These are phyloP conservation scores for Carabus problematicus DNA, from an alignment of 2,888 invertebrate species.

Conservation along the genomic window DNA sequence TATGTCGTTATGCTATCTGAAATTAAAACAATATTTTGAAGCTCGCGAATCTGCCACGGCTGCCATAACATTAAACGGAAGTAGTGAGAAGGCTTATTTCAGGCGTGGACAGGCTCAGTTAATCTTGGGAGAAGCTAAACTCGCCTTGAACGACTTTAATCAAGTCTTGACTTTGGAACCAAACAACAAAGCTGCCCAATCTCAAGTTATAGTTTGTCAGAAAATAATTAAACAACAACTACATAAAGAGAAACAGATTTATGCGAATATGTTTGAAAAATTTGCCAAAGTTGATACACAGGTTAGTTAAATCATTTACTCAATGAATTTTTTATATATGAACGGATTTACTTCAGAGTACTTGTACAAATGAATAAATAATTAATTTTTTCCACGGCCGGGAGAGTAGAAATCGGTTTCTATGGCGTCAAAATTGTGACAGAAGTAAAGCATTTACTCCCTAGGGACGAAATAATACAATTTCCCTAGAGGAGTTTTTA, in stretches of 20 bases:
- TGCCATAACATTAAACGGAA: constrained; percentile 75
- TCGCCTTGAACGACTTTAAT: constrained; percentile 80
- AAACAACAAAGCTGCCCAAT: constrained; percentile 85
- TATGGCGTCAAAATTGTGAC: too few relatives aligned
- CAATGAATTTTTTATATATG: not conserved
- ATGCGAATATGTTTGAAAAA: constrained; percentile 95
- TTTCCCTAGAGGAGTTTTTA: too few relatives aligned
- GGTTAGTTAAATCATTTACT: constrained; percentile 60
- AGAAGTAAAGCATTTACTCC: too few relatives aligned
- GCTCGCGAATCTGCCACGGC: constrained; percentile 78
- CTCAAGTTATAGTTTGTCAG: constrained; percentile 76
- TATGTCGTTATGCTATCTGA: constrained; percentile 81
- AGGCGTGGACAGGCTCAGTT: constrained; percentile 84
- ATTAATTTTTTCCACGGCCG: not conserved
- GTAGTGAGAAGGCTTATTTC: constrained; percentile 89
- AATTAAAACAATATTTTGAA: constrained; percentile 72
- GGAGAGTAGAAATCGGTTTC: too few relatives aligned
- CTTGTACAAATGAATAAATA: not conserved
- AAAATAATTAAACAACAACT: constrained; percentile 77
- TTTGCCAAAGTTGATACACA: constrained; percentile 82
- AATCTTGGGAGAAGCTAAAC: constrained; percentile 76
- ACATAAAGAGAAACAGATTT: constrained; percentile 84
- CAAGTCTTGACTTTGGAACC: constrained; percentile 80
- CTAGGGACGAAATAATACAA: too few relatives aligned
- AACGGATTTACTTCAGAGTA: not conserved